Percentiles rank a stretch among this genome's conserved stretches.
Conservation (phyloP, 1,140 invertebrate species). For the Drosophila ambigua region DNA sequence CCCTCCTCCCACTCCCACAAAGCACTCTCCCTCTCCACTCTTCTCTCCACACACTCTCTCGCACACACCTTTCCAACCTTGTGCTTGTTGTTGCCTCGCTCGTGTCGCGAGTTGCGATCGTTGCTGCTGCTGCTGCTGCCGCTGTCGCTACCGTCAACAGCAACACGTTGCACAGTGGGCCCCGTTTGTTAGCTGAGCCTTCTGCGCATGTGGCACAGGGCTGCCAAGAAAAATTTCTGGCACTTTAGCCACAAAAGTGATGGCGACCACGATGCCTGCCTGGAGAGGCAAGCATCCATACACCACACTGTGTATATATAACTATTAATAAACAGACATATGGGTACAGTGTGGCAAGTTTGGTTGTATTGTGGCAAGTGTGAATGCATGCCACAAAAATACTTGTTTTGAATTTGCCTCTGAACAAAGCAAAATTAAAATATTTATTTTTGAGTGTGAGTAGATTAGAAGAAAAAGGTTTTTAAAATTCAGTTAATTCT, state of each 20-base stretch:
- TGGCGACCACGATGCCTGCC: slow-evolving; percentile 37
- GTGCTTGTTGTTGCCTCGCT: slow-evolving; percentile 55
- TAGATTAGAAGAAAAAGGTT: no score
- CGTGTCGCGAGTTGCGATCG: slow-evolving; percentile 68
- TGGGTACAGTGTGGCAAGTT: slow-evolving; percentile 26
- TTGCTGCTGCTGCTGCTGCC: slow-evolving; percentile 47
- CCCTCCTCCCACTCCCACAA: slow-evolving; percentile 21
- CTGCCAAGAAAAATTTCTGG: slow-evolving; percentile 47
- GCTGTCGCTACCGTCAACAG: slow-evolving; percentile 67
- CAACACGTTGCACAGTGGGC: slow-evolving; percentile 79
- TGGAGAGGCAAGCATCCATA: slow-evolving; percentile 28
- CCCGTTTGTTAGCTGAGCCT: slow-evolving; percentile 12
- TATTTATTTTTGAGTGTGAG: not conserved
- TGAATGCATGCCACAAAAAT: not conserved
- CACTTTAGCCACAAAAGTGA: slow-evolving; percentile 4
- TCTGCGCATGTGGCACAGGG: slow-evolving; percentile 65
- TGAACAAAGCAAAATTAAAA: not conserved
- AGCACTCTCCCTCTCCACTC: not conserved
- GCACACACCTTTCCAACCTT: slow-evolving; percentile 58
- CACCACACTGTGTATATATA: slow-evolving; percentile 8
- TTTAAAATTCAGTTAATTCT: no score
- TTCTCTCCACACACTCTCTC: not conserved
- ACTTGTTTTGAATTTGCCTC: no score
- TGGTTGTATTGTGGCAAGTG: slow-evolving; percentile 21
- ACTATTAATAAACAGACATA: slow-evolving; percentile 41